phyloP scores from a whole-genome alignment of 2,888 invertebrate genomes.

The Eretmocerus hayati region DNA sequence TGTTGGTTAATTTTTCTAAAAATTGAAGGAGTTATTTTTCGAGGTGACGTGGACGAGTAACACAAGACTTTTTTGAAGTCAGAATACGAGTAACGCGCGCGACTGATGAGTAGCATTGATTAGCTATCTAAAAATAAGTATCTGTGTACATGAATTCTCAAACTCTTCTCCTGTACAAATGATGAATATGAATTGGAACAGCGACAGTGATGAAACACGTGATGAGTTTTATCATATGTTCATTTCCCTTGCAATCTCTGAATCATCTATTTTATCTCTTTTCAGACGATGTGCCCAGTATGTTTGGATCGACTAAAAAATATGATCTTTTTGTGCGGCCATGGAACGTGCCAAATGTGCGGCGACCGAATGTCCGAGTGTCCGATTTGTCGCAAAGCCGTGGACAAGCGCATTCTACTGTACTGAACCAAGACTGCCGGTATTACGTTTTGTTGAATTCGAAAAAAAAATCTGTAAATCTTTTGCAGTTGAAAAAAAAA shows the following conservation, averaged over 20 bases:
- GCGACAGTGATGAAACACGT: too few species aligned
- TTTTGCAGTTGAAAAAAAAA: background rate
- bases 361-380: slow-evolving; percentile 96
- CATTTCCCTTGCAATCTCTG: background rate
- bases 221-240: too few species aligned
- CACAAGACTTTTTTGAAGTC: too few species aligned
- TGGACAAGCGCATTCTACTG: slow-evolving; percentile 89
- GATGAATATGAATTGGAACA: too few species aligned
- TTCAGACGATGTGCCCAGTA: slow-evolving; percentile 96
- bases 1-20: too few species aligned
- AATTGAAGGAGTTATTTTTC: too few species aligned
- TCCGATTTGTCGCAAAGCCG: slow-evolving; percentile 94
- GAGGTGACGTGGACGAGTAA: too few species aligned
- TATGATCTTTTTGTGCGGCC: slow-evolving; percentile 97
- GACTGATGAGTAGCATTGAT: too few species aligned
- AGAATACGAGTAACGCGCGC: too few species aligned
- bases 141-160: too few species aligned
- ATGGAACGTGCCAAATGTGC: slow-evolving; percentile 97
- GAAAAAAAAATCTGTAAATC: slow-evolving; percentile 1
- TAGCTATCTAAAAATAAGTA: too few species aligned
- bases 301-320: slow-evolving; percentile 96
- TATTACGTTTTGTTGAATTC: slow-evolving; percentile 4
- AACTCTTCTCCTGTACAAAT: too few species aligned
- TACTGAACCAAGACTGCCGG: slow-evolving; percentile 52
- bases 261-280: slow-evolving; percentile 25